Conservation (phyloP, 2,888 invertebrate species). For the Spilarctia lutea region DNA sequence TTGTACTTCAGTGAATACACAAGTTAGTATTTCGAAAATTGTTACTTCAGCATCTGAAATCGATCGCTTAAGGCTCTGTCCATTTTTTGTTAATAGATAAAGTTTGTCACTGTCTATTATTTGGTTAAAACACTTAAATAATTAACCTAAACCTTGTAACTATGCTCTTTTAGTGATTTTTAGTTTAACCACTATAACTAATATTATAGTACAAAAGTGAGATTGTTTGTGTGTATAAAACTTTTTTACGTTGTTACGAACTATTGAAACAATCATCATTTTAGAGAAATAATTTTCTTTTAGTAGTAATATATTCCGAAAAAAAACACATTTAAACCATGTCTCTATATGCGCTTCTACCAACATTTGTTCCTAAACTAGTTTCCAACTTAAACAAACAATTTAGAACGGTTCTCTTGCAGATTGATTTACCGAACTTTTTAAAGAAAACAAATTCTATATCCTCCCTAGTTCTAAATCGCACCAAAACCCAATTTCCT, state of each 20-base stretch:
- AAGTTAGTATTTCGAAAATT: neutral
- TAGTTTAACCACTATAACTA: no score
- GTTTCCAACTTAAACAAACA: slow-evolving; percentile 6
- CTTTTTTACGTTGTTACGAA: no score
- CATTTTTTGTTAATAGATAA: neutral
- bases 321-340: neutral
- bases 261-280: no score
- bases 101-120: neutral
- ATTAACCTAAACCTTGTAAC: no score
- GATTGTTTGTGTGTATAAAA: no score
- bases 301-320: no score
- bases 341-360: neutral
- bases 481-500: slow-evolving; percentile 46
- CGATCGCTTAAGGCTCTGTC: neutral
- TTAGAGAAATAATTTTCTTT: no score
- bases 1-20: neutral
- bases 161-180: no score
- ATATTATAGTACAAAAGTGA: no score
- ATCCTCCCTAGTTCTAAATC: slow-evolving; percentile 40
- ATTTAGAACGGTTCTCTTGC: slow-evolving; percentile 15
- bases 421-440: slow-evolving; percentile 38
- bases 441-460: slow-evolving; percentile 31
- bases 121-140: no score
- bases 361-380: neutral
- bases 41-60: neutral